phyloP scores from a whole-genome alignment of 1,140 invertebrate genomes.

The Drosophila willistoni region DNA sequence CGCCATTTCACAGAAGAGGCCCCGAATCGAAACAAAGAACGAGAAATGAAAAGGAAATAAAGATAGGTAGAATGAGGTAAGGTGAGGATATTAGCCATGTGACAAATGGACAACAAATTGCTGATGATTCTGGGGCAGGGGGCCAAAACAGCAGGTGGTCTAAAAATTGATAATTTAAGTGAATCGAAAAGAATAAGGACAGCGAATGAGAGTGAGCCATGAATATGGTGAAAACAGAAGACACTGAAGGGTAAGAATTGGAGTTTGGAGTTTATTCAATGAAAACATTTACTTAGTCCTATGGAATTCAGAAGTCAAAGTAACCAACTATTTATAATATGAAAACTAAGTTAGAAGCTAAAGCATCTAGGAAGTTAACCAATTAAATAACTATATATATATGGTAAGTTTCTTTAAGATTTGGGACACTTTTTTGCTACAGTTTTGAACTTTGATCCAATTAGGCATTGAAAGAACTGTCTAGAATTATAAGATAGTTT shows the following conservation, averaged over 20 bases:
- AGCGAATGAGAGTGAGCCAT: background rate
- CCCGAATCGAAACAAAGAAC: background rate
- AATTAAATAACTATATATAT: too few relatives aligned
- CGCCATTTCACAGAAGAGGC: slow-evolving; percentile 23
- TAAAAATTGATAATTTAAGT: background rate
- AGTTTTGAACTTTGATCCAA: too few relatives aligned
- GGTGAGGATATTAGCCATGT: slow-evolving; percentile 13
- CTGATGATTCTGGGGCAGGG: slow-evolving; percentile 13
- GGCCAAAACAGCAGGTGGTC: slow-evolving; percentile 17
- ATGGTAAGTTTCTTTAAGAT: too few relatives aligned
- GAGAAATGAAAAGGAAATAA: slow-evolving; percentile 2
- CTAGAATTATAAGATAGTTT: too few relatives aligned
- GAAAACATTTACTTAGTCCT: too few relatives aligned
- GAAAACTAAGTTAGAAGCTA: too few relatives aligned
- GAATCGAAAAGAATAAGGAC: background rate
- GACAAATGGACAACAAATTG: slow-evolving; percentile 20
- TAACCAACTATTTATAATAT: too few relatives aligned
- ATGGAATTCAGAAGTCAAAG: too few relatives aligned
- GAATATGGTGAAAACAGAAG: background rate
- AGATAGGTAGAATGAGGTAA: slow-evolving; percentile 14
- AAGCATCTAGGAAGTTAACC: too few relatives aligned
- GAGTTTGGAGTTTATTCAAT: background rate
- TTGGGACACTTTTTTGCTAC: too few relatives aligned
- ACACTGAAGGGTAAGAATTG: background rate
- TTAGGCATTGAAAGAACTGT: too few relatives aligned